Base-by-base conservation (phyloP, 1,140 invertebrate genomes). In the Formica exsecta region DNA sequence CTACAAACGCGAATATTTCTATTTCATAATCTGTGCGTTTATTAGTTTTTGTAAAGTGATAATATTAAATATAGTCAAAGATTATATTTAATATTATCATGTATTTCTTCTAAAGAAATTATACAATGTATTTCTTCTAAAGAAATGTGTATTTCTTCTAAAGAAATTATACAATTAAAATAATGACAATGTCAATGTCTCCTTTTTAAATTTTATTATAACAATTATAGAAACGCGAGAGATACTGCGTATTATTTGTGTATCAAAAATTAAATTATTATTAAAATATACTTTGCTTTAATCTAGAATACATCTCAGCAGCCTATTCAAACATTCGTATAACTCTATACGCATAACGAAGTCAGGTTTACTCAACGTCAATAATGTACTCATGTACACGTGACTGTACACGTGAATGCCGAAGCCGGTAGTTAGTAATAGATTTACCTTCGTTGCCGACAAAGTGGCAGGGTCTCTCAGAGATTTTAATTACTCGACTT, bases 381-480 rank as follows among this genome's bases (percentile, higher is more conserved):
- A 73, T 81, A 61, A 11, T 38, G 22, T 16, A 59, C 25, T 36
- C 38, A 61, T 81, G 59, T 81, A 29, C 25, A 29, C 29, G 54
- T 25, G 66, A 25, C 16, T 41, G 25, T 44, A 70, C 29, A 36
- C 22, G 11, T 41, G 48, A 19, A 61, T 41, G 25, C 19, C 54
- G 38, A 73, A 81, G 79, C 19, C 51, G 25, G 38, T 29, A 83
- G 11, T 73, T 73, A 73, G 54, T 71, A 59, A 81, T 61, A 73
- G 79, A 73, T 81, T 81, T 81, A 81, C 19, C 66, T 73, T 61
- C 22, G 38, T 22, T 44, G 79, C 79, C 68, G 66, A 83, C 79
- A 83, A 73, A 83, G 68, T 83, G 38, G 54, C 70, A 19, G 68
- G 61, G 57, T 57, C 68, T 61, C 38, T 51, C 48, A 51, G 48